Conservation (phyloP, 2,113 vertebrate genomes). For the Gallinago paraguaiae region DNA sequence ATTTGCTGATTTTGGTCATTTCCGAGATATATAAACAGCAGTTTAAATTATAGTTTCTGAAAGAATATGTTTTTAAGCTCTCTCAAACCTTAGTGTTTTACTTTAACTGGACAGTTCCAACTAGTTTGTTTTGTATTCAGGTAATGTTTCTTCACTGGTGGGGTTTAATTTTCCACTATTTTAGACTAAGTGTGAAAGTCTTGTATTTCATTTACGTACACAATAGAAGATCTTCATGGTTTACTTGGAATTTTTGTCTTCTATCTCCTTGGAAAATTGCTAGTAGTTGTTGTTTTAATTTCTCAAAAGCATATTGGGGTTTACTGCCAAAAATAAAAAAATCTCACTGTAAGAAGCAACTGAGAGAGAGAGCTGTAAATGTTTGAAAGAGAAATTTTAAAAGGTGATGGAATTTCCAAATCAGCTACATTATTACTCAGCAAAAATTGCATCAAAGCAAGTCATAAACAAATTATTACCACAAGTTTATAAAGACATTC, state of each 20-base stretch:
- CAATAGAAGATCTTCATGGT: neutral
- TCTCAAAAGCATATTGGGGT: neutral
- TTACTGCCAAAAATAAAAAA: neutral
- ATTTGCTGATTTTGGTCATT: neutral
- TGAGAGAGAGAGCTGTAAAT: neutral
- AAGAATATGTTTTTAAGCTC: neutral
- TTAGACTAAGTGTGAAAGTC: neutral
- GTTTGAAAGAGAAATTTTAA: neutral
- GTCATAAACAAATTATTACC: neutral
- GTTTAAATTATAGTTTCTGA: neutral
- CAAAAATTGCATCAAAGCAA: neutral
- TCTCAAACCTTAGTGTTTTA: neutral
- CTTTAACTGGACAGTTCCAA: neutral
- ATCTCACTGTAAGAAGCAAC: neutral
- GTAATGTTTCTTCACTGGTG: neutral
- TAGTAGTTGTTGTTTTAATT: neutral
- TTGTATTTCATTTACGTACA: neutral
- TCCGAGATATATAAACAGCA: neutral
- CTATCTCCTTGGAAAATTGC: neutral
- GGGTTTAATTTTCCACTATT: neutral
- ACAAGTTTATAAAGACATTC: neutral
- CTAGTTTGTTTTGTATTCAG: neutral
- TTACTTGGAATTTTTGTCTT: neutral
- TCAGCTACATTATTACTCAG: neutral
- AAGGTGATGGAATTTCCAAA: neutral